These are phyloP conservation scores for Augochlora pura DNA, from an alignment of 1,140 invertebrate species.

Conservation along the genomic window DNA sequence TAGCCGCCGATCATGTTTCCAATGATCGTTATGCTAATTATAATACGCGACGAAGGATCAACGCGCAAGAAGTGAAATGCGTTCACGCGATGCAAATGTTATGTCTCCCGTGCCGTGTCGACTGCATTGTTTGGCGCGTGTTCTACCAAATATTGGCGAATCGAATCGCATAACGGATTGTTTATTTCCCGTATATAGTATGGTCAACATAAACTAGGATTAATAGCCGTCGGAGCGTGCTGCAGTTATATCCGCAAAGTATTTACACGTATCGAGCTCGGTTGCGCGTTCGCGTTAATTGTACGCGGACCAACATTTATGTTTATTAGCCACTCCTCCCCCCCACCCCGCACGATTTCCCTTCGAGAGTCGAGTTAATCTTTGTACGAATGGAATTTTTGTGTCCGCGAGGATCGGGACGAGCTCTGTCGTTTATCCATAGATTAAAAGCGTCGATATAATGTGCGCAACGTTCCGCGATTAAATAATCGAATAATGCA, in stretches of 20 bases:
- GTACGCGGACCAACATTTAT: not conserved
- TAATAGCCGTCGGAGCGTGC: constrained; percentile 33
- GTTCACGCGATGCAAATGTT: constrained; percentile 7
- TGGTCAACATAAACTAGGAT: constrained; percentile 29
- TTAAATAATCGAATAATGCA: not conserved
- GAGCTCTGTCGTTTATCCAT: not conserved
- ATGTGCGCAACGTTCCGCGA: not conserved
- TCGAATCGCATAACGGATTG: constrained; percentile 42
- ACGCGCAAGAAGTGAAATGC: constrained; percentile 1
- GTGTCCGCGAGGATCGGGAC: too few species aligned
- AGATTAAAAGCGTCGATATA: not conserved
- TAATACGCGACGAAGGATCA: not conserved
- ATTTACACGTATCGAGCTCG: constrained; percentile 9
- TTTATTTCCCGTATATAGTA: constrained; percentile 38
- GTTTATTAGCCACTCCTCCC: not conserved
- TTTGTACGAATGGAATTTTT: not conserved
- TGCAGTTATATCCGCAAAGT: constrained; percentile 46
- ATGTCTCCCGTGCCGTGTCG: not conserved
- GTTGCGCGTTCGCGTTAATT: constrained; percentile 18
- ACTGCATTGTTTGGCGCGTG: not conserved
- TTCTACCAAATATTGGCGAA: constrained; percentile 23
- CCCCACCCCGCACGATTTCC: not conserved
- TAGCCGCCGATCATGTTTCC: not conserved
- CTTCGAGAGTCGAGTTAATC: not conserved
- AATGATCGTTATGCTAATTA: not conserved